These are phyloP conservation scores for Stegodyphus mimosarum DNA, from an alignment of 1,140 invertebrate genomes.

Conservation along the genomic window DNA sequence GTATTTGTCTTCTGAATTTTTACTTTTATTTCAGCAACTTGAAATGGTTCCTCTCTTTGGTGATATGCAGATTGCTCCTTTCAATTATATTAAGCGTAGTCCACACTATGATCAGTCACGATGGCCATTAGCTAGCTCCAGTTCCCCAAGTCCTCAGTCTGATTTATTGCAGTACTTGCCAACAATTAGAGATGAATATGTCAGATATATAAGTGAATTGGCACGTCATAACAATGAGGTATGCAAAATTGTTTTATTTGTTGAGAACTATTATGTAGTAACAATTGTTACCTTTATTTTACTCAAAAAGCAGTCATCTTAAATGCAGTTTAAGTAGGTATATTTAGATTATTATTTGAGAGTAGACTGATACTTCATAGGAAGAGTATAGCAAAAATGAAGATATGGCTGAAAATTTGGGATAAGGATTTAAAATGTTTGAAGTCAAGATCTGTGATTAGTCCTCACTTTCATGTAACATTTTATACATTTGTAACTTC, in stretches of 20 bases:
- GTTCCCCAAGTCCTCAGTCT: slow-evolving; percentile 87
- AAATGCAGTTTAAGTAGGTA: too few species aligned
- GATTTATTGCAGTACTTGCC: slow-evolving; percentile 96
- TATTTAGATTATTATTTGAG: too few species aligned
- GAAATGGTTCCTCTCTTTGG: slow-evolving; percentile 99
- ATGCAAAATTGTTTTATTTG: slow-evolving; percentile 43
- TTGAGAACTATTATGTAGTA: background rate
- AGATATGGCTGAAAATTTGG: too few species aligned
- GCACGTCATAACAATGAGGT: slow-evolving; percentile 95
- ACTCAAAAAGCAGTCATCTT: background rate
- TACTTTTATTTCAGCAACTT: slow-evolving; percentile 72
- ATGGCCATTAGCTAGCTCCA: slow-evolving; percentile 90
- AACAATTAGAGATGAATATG: slow-evolving; percentile 95
- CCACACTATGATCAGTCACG: slow-evolving; percentile 92
- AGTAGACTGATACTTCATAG: too few species aligned
- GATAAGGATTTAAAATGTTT: too few species aligned
- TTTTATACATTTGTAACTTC: too few species aligned
- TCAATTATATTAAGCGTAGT: slow-evolving; percentile 96
- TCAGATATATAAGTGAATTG: slow-evolving; percentile 96
- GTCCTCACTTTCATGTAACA: too few species aligned
- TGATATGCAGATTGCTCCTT: slow-evolving; percentile 99
- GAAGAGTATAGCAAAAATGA: too few species aligned
- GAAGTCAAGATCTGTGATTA: too few species aligned
- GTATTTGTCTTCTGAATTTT: slow-evolving; percentile 34
- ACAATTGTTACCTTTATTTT: background rate